Evolutionary conservation across 2,113 vertebrate genomes (phyloP).

Genomic region (Bos taurus): ARS-UCD2.0 NC_037347.1:47528001-47528500

Average conservation of each 20-base stretch:
- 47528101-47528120: neutral
- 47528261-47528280: constrained; percentile 49
- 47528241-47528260: neutral
- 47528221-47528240: constrained; percentile 34
- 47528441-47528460: constrained; percentile 53
- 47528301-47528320: constrained; percentile 31
- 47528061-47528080: neutral
- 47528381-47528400: constrained; percentile 58
- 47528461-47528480: constrained; percentile 62
- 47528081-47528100: neutral
- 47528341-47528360: constrained; percentile 59
- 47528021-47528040: neutral
- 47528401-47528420: constrained; percentile 57
- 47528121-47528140: neutral
- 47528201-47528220: constrained; percentile 27
- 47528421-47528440: constrained; percentile 64
- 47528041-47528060: neutral
- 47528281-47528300: constrained; percentile 43
- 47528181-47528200: neutral
- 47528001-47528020: neutral
- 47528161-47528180: neutral
- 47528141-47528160: neutral
- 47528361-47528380: constrained; percentile 65
- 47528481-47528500: constrained; percentile 54
- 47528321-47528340: constrained; percentile 36